Conservation (phyloP, 2,888 invertebrate species). For the Odontothrips loti region DNA sequence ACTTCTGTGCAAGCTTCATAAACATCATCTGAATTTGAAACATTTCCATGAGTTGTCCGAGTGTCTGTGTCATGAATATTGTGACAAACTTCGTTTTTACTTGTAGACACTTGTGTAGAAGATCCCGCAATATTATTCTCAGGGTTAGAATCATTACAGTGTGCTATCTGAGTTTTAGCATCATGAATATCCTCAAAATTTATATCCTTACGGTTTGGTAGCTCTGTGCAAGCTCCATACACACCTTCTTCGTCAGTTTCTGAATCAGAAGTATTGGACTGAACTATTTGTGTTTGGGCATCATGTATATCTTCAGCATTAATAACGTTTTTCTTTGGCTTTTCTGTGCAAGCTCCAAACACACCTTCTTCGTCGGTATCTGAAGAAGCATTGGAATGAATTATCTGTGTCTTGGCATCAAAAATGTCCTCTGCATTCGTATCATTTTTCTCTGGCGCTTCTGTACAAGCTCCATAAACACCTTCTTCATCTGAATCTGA, state of each 20-base stretch:
- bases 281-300: not conserved
- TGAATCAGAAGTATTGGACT: not conserved
- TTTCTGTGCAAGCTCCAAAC: not conserved
- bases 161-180: not conserved
- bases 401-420: not conserved
- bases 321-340: not conserved
- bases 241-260: not conserved
- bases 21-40: too few species aligned
- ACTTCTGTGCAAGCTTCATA: too few species aligned
- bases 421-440: not conserved
- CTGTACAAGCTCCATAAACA: constrained; percentile 5
- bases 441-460: not conserved
- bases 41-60: too few species aligned
- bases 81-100: too few species aligned
- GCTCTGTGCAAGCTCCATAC: not conserved
- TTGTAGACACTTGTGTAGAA: too few species aligned
- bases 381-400: not conserved
- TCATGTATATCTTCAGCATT: not conserved
- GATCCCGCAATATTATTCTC: too few species aligned
- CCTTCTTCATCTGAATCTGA: not conserved
- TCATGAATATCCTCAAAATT: not conserved
- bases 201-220: not conserved
- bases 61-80: too few species aligned
- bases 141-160: too few species aligned
- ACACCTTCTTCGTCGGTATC: not conserved